Evolutionary conservation across 2,888 invertebrate genomes (phyloP), one percentile per base, ranked within the genome.

Genomic region (Dicycla oo): DNA sequence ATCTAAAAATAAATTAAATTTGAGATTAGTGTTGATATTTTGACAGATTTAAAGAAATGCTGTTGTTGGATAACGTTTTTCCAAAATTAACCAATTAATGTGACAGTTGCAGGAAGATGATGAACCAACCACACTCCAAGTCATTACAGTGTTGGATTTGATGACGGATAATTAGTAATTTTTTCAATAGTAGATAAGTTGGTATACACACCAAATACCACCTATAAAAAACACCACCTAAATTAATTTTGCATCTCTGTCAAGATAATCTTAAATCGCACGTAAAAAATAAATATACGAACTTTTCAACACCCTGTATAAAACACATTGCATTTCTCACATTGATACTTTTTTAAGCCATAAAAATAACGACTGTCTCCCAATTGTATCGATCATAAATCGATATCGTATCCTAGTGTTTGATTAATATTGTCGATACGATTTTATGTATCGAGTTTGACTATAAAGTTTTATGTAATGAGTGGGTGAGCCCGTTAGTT

Each of bases 311-410:
- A 57, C 0, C 57, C 69, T 78, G 65, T 94, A 94, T 92, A 93
- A 93, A 91, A 91, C 91, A 86, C 89, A 92, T 92, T 94, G 91
- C 90, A 89, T 92, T 91, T 91, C 90, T 88, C 86, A 90, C 91
- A 94, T 93, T 92, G 94, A 93, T 91, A 90, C 89, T 90, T 90
- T 94, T 94, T 93, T 88, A 92, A 92, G 92, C 93, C 91, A 95
- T 95, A 95, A 94, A 95, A 94, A 91, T 94, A 94, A 95, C 93
- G 92, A 92, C 92, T 91, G 89, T 92, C 92, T 90, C 89, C 88
- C 90, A 61, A 73, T 93, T 91, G 93, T 92, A 90, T 88, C 88
- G 89, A 91, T 91, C 91, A 91, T 93, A 93, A 92, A 94, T 94
- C 92, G 89, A 89, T 90, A 86, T 85, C 10, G 49, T 78, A 81